Evolutionary conservation across 1,140 invertebrate genomes (phyloP), one percentile per base, ranked within the genome.

Genomic region (Probaryconus sp.): DNA sequence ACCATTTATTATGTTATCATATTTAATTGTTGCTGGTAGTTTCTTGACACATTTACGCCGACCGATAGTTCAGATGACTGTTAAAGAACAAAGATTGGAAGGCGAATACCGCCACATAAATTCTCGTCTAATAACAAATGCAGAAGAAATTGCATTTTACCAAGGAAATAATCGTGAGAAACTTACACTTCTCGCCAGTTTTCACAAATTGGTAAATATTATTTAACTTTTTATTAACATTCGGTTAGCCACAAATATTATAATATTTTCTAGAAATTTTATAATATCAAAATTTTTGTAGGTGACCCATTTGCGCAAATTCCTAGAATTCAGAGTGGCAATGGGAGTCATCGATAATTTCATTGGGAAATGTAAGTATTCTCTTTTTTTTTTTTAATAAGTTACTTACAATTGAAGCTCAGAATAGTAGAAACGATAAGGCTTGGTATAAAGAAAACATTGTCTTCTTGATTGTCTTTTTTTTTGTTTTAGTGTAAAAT

Each of bases 141-240:
- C 97, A 11, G 98, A 99, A 88, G 98, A 99, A 89, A 92, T 99
- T 64, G 97, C 98, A 1, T 99, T 99, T 87, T 99, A 99, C 85
- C 91, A 97, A 88, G 97, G 97, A 74, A 97, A 97, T 79, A 89
- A 90, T 35, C 91, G 95, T 24, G 98, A 99, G 86, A 95, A 97
- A 84, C 85, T 94, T 11, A 98, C 94, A 0, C 87, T 99, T 3
- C 84, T 97, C 50, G 91, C 94, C 9, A 95, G 96, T 79, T 98
- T 98, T 84, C 91, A 94, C 58, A 97, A 95, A 90, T 88, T 99
- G 81, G 94, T 97, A 74, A 90, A 90, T 56, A 67, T 24, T 24
- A 24, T 24, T 24, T 7, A 24, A 24, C 7, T 24, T 24, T 24
- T 24, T 7, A 4, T 4, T 7, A 7, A 24, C 21, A 24, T 24